Conservation (phyloP, 2,888 invertebrate species). For the Actias luna region DNA sequence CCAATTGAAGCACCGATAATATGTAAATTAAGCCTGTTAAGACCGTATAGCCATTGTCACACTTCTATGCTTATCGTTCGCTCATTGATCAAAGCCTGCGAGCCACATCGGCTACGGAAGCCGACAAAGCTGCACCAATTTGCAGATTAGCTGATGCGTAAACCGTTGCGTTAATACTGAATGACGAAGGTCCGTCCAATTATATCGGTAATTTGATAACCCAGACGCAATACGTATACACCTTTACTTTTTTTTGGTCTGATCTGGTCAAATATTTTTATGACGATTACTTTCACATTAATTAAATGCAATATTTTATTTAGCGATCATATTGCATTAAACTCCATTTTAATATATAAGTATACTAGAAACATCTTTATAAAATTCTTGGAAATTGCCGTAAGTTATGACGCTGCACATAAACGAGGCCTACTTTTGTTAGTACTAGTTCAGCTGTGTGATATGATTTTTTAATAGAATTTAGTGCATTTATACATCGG, state of each 20-base stretch:
- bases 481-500: too few relatives aligned
- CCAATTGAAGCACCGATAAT: constrained; percentile 9
- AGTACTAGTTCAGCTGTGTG: not conserved
- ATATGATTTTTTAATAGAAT: too few relatives aligned
- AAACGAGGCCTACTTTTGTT: not conserved
- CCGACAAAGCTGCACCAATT: constrained; percentile 77
- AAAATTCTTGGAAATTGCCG: not conserved
- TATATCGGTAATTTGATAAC: constrained; percentile 63
- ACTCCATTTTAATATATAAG: not conserved
- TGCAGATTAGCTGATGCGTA: constrained; percentile 76
- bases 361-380: not conserved
- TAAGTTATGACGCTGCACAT: not conserved
- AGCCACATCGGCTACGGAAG: constrained; percentile 30
- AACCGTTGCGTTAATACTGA: constrained; percentile 70
- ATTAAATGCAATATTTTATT: not conserved
- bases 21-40: constrained; percentile 5
- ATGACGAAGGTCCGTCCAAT: constrained; percentile 57
- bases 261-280: not conserved
- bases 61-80: constrained; percentile 1
- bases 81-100: constrained; percentile 5
- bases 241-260: constrained; percentile 41
- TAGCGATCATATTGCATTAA: not conserved
- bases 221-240: constrained; percentile 43
- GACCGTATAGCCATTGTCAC: constrained; percentile 1
- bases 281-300: not conserved